Evolutionary conservation across 2,797 vertebrate species (phyloP), one percentile per base, ranked within the genome.

Genomic region (Silurus lanzhouensis): DNA sequence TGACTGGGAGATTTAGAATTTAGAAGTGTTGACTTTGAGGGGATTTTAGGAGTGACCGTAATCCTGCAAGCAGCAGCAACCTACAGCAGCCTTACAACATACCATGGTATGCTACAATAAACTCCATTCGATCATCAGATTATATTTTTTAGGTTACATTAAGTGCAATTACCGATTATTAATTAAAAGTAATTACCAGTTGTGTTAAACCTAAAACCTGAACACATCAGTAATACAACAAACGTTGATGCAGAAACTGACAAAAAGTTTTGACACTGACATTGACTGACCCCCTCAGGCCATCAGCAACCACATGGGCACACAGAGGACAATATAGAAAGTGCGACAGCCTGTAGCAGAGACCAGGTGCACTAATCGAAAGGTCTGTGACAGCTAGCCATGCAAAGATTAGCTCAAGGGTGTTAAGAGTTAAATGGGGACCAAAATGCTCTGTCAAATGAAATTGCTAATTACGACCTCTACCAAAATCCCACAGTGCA

Each of bases 391-490:
- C 83, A 78, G 86, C 85, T 85, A 81, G 52, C 75, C 82, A 78
- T 85, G 84, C 83, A 85, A 90, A 89, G 86, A 89, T 81, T 89
- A 84, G 84, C 88, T 88, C 55, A 78, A 83, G 87, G 85, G 87
- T 89, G 89, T 88, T 89, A 86, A 88, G 87, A 89, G 86, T 88
- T 88, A 89, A 88, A 90, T 89, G 81, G 88, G 80, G 83, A 87
- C 83, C 86, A 83, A 90, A 90, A 87, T 85, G 87, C 87, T 89
- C 88, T 78, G 83, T 88, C 89, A 88, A 89, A 91, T 88, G 86
- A 85, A 90, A 90, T 90, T 94, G 94, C 94, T 96, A 95, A 96
- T 95, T 96, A 96, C 95, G 94, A 95, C 94, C 96, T 95, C 93
- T 94, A 95, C 93, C 94, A 95, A 94, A 93, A 94, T 95, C 89